phyloP scores from a whole-genome alignment of 2,888 invertebrate species.

The Sphinx pinastri region DNA sequence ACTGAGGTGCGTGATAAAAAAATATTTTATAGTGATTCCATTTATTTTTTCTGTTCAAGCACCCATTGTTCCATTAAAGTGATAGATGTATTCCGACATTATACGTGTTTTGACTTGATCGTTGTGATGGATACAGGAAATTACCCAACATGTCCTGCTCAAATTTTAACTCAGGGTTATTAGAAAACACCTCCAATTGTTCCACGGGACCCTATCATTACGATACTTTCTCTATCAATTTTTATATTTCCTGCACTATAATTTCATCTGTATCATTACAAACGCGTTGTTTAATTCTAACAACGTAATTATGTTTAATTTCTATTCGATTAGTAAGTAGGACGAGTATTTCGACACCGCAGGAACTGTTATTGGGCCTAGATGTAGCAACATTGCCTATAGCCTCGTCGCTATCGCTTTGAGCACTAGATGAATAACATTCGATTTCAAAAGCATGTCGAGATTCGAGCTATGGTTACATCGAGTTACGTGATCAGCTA shows the following conservation, averaged over 20 bases:
- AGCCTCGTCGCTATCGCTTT: slow-evolving; percentile 15
- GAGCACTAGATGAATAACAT: slow-evolving; percentile 15
- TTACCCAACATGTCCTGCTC: slow-evolving; percentile 16
- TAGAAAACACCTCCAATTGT: slow-evolving; percentile 24
- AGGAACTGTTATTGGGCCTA: not conserved
- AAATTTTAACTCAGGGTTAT: slow-evolving; percentile 4
- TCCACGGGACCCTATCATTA: slow-evolving; percentile 16
- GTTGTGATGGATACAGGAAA: slow-evolving; percentile 10
- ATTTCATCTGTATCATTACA: slow-evolving; percentile 21
- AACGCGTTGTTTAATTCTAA: slow-evolving; percentile 24
- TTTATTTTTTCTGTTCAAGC: not conserved
- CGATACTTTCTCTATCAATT: slow-evolving; percentile 22
- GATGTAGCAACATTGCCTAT: slow-evolving; percentile 11
- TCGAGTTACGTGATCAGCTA: slow-evolving; percentile 14
- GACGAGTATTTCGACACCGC: slow-evolving; percentile 3
- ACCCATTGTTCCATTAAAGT: not conserved
- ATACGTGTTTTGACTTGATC: slow-evolving; percentile 13
- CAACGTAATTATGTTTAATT: slow-evolving; percentile 19
- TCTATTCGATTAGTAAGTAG: slow-evolving; percentile 11
- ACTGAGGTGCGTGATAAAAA: not conserved
- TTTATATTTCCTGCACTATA: slow-evolving; percentile 23
- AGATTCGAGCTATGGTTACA: not conserved
- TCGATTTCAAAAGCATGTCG: slow-evolving; percentile 16
- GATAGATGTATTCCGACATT: slow-evolving; percentile 1
- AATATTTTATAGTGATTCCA: not conserved